These are phyloP conservation scores for Chrysotoxum bicinctum DNA, from an alignment of 2,888 invertebrate species.

Conservation along the genomic window DNA sequence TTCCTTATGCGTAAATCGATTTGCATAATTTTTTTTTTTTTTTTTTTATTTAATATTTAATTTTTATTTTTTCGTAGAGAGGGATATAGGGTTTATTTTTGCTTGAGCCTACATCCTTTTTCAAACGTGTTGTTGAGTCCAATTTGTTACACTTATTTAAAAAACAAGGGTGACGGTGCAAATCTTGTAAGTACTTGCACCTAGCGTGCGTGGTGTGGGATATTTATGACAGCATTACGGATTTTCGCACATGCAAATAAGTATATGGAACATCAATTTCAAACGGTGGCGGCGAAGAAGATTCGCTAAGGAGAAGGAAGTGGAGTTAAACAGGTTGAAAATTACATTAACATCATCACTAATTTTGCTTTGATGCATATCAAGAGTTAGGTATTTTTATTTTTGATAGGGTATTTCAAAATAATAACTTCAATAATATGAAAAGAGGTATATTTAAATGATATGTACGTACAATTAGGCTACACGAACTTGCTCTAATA, in stretches of 20 bases:
- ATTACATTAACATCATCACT: conserved; percentile 61
- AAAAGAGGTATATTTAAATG: no score
- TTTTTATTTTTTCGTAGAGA: neutral
- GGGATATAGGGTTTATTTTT: neutral
- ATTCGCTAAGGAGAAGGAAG: conserved; percentile 25
- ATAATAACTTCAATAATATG: neutral
- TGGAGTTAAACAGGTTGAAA: conserved; percentile 51
- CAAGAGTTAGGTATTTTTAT: conserved; percentile 20
- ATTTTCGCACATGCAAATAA: conserved; percentile 71
- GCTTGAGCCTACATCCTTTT: conserved; percentile 8
- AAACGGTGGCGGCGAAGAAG: conserved; percentile 1
- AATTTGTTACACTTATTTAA: conserved; percentile 36
- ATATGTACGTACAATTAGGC: no score
- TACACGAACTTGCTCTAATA: no score
- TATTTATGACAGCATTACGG: conserved; percentile 65
- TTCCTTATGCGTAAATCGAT: conserved; percentile 72
- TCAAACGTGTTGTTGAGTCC: conserved; percentile 42
- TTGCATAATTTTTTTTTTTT: conserved; percentile 61
- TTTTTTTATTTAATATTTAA: neutral
- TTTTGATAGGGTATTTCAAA: neutral
- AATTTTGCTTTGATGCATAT: conserved; percentile 65
- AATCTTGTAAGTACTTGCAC: conserved; percentile 63
- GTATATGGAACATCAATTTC: conserved; percentile 68
- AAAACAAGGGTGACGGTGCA: conserved; percentile 53
- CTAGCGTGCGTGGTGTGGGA: neutral